Evolutionary conservation across 1,140 invertebrate species (phyloP), one percentile per base, ranked within the genome.

Genomic region (Myzus persicae): DNA sequence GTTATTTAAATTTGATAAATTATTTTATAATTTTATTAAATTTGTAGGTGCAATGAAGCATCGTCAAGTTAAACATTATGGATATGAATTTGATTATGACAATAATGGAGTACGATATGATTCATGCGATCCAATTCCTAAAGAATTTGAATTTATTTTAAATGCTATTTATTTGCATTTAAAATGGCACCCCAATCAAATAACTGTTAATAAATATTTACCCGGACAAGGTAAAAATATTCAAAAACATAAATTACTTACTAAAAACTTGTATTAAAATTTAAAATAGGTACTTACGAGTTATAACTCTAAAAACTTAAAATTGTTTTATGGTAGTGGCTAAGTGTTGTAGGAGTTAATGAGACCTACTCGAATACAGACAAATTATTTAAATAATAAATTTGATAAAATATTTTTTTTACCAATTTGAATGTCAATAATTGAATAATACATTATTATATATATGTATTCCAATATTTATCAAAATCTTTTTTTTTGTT

Each of bases 1-100:
- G 42, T 88, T 42, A 22, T 88, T 11, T 59, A 20, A 91, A 90
- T n/a, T 76, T 11, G n/a, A 5, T 76, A 0, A 76, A 76, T 20
- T 18, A 76, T 93, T 36, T 26, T 93, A 90, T 88, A 93, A 93
- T 59, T 94, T 94, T 14, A 54, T 95, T 94, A 93, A 90, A 94
- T 48, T 85, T 94, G 54, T 93, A 93, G 95, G 96, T 18, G 95
- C 94, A 67, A 95, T 99, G 93, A 99, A 99, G 95, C 97, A 99
- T 94, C 95, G 99, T 85, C 96, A 96, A 95, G 99, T 99, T 0
- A 97, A 97, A 95, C 99, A 99, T 96, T 99, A 97, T 96, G 99
- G 99, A 1, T 99, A 97, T 95, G 98, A 98, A 95, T 99, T 99
- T 95, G 95, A 97, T 93, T 99, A 99, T 96, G 97, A 97, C 48